Base-by-base conservation (phyloP, 2,113 vertebrate species). In the Dolichotis patagonum region DNA sequence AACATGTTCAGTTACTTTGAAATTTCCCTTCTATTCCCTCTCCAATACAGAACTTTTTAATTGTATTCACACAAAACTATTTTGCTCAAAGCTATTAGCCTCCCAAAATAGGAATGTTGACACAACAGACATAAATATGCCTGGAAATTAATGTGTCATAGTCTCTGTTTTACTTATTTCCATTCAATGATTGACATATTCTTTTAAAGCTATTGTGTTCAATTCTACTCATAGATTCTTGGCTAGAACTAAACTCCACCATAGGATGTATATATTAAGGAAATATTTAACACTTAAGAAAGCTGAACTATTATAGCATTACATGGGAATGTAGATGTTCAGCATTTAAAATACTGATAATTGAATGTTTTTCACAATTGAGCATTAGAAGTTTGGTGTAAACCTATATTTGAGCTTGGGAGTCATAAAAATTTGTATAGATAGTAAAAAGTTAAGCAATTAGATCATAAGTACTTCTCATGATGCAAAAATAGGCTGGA, bases 1-100 rank as follows among this genome's bases (percentile, higher is more conserved):
- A 94, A 69, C 4, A 60, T 35, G 26, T 73, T 85, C 30, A 56
- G 86, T 91, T 81, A 97, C 69, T 94, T 81, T 78, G 96, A 73
- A 94, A 92, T 67, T 83, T 96, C 86, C 95, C 91, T 96, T 96
- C n/a, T 35, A 77, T 96, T 96, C 54, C 38, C 85, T 96, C 96
- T 97, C 54, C 56, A 90, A 84, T 91, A 56, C 67, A 92, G 2
- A 90, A 77, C n/a, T 46, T 83, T 91, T 38, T 85, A 92, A 56
- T 38, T 81, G 97, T 96, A 71, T 82, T 90, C 94, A 94, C 38
- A 85, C 4, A 92, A 86, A 97, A 95, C 41, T 80, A 82, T 84
- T 87, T 93, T 88, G 11, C 85, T 78, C 60, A 94, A 88, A 95
- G 83, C 82, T 88, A 92, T 87, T 87, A 90, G 65, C 88, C 32